phyloP scores from a whole-genome alignment of 2,113 vertebrate species.

The Phaethon lepturus region DNA sequence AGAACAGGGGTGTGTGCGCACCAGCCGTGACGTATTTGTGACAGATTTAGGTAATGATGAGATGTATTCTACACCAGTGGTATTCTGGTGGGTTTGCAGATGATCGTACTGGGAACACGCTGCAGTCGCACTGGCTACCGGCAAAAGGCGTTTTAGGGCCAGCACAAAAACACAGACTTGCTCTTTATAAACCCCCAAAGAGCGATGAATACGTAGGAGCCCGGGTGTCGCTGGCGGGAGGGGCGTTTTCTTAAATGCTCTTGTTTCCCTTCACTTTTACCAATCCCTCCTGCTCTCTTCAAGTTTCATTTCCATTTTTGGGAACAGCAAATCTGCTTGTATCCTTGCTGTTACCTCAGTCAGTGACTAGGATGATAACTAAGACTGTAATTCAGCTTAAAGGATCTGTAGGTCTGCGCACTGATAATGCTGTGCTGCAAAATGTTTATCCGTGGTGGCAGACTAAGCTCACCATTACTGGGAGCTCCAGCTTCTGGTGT shows the following conservation, averaged over 20 bases:
- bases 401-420: slow-evolving; percentile 10
- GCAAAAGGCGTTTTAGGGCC: not conserved
- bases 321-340: not conserved
- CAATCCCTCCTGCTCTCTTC: not conserved
- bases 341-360: not conserved
- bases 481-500: not conserved
- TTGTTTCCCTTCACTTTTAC: not conserved
- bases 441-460: not conserved
- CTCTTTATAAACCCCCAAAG: not conserved
- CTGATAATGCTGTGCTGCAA: not conserved
- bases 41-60: not conserved
- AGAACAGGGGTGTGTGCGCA: not conserved
- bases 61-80: not conserved
- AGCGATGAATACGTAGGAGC: not conserved
- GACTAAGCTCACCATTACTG: not conserved
- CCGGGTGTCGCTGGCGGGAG: not conserved
- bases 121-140: not conserved
- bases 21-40: not conserved
- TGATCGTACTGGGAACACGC: not conserved
- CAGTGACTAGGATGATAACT: not conserved
- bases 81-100: not conserved
- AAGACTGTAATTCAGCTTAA: slow-evolving; percentile 40
- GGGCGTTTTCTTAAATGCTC: not conserved
- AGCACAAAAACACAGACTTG: not conserved
- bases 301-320: not conserved